Evolutionary conservation across 2,113 vertebrate genomes (phyloP), one percentile per base, ranked within the genome.

Genomic region (Zonotrichia leucophrys): DNA sequence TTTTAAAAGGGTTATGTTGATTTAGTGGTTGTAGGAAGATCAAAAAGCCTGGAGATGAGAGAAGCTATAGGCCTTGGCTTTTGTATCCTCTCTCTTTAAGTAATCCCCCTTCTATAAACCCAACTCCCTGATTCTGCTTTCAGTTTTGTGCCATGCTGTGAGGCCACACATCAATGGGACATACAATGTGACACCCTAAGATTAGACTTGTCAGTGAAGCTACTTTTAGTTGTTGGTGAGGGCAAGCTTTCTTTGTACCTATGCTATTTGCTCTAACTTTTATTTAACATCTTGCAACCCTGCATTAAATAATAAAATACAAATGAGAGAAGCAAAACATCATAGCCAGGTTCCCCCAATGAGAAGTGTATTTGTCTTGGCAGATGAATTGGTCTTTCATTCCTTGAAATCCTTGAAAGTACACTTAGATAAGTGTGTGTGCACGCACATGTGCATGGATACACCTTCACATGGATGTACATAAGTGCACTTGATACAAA

Each of bases 381-480:
- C 31, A 74, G 42, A 8, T 81, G 60, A 41, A 53, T 37, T 58
- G 44, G 7, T 50, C 30, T 83, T 87, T 42, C 35, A 50, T 59
- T 53, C 23, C 42, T 84, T 63, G 42, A 78, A 81, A 63, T 63
- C 35, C 53, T 86, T 28, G 10, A 47, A 76, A 42, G 8, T 42
- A 3, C 13, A 10, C 25, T 41, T 55, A 8, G 7, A 1, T 28
- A 49, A 73, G 53, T 16, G 20, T 30, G 5, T 8, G 28, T 11
- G 12, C 30, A 24, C 1, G 3, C 25, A 41, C 39, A 20, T 0
- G 5, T 33, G 22, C 6, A 3, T 39, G 46, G 41, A 49, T 28
- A 12, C 41, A 23, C 27, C 42, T 49, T 63, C 59, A n/a, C 10
- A 5, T 16, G 16, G 12, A 20, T 30, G 18, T 63, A 13, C 49